phyloP scores from a whole-genome alignment of 2,797 vertebrate species.

The Parotocinclus haroldoi region DNA sequence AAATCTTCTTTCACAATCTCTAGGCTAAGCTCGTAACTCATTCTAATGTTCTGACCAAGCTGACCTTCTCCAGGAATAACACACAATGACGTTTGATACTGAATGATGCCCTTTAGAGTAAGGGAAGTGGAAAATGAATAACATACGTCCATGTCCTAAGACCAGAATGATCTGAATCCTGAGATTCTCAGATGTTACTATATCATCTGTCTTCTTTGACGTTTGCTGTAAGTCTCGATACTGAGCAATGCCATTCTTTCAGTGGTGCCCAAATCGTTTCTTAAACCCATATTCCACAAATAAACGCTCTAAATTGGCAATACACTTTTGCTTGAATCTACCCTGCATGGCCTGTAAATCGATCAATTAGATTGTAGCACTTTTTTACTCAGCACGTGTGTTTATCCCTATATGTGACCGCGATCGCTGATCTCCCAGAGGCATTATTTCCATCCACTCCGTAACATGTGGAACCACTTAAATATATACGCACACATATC shows the following conservation, averaged over 20 bases:
- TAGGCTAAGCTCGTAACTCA: conserved; percentile 33
- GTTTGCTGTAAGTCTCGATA: no score
- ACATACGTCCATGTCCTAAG: conserved; percentile 22
- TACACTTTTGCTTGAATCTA: no score
- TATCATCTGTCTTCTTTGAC: no score
- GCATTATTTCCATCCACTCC: conserved; percentile 41
- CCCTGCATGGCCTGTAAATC: neutral
- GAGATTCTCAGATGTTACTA: no score
- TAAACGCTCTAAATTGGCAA: no score
- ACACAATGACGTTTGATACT: conserved; percentile 6
- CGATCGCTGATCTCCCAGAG: conserved; percentile 28
- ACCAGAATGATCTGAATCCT: conserved; percentile 16
- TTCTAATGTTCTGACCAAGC: conserved; percentile 30
- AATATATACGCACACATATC: conserved; percentile 27
- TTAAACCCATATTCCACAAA: no score
- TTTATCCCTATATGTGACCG: conserved; percentile 21
- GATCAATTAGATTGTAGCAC: neutral
- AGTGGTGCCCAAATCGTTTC: no score
- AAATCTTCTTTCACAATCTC: conserved; percentile 29
- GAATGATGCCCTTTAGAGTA: conserved; percentile 24
- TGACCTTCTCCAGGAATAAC: conserved; percentile 38
- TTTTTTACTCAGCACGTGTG: conserved; percentile 12
- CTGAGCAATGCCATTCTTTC: no score
- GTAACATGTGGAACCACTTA: conserved; percentile 55
- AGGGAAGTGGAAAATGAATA: conserved; percentile 37